A percentile compares a stretch with the other conserved stretches of the same genome.
Conservation (phyloP, 2,797 vertebrate species). For the Bradypus variegatus region DNA sequence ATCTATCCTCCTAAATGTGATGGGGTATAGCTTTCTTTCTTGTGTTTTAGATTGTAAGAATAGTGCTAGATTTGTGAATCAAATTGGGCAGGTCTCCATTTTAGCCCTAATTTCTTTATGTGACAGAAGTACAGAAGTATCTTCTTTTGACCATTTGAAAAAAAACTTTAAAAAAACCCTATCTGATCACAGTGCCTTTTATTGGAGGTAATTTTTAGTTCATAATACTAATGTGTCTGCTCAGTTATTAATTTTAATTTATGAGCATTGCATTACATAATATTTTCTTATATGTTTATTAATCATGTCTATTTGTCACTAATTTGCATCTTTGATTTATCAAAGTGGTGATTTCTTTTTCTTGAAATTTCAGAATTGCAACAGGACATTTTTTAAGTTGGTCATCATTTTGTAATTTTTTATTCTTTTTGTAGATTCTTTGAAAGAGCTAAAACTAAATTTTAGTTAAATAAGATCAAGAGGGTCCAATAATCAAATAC, state of each 20-base stretch:
- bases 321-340: neutral
- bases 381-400: neutral
- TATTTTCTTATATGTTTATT: neutral
- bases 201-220: neutral
- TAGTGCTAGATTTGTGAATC: neutral
- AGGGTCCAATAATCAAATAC: neutral
- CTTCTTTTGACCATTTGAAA: neutral
- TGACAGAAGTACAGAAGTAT: neutral
- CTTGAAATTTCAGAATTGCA: neutral
- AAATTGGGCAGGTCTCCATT: neutral
- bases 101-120: neutral
- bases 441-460: neutral
- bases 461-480: neutral
- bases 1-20: neutral
- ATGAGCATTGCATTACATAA: neutral
- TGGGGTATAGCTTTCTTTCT: neutral
- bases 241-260: neutral
- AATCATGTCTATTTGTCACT: neutral
- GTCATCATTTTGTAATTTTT: neutral
- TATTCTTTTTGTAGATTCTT: neutral
- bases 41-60: neutral
- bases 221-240: neutral
- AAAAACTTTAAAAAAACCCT: neutral
- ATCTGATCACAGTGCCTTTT: neutral
- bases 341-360: neutral